Base-by-base conservation (phyloP, 2,888 invertebrate genomes). In the Drosophila mimica region DNA sequence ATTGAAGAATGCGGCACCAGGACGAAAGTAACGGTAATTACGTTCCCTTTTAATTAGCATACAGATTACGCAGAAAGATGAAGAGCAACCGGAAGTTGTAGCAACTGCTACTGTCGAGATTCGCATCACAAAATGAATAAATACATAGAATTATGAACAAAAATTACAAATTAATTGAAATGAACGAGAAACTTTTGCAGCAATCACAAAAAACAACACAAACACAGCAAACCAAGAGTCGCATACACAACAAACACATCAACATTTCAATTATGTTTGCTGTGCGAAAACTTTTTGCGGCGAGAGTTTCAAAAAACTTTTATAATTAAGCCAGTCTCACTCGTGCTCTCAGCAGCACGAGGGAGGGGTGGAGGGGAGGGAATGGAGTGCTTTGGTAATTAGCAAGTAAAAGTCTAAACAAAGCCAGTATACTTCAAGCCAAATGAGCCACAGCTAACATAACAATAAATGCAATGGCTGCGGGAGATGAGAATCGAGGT, bases 211-310 rank as follows among this genome's bases (percentile, higher is more conserved):
- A 63, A 71, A 70, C 59, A 53, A 54, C 52, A 48, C 13, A 52
- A 52, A 49, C 20, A 30, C 17, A 60, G 34, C 6, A 3, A 17
- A 4, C 15, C 20, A 25, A 46, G 6, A 36, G 7, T 34, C 25
- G 7, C 49, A 48, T 25, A 11, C 48, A 60, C 30, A 62, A 62
- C 65, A 69, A 74, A 59, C 60, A 82, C 79, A 74, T 79, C 74
- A 82, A 82, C 83, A 84, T 83, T 86, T 84, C 82, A 86, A 84
- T 86, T 83, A 83, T 82, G 83, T 84, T 84, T 73, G 76, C 81
- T 71, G 64, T 49, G 56, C 52, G 25, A 56, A 73, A 78, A 81
- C 65, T 81, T 81, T 58, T 62, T 71, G 75, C 71, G 65, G 67
- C 61, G 15, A 52, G 52, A 57, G 58, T 63, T 59, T 59, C 67